Evolutionary conservation across 2,113 vertebrate genomes (phyloP), one percentile per base, ranked within the genome.

Genomic region (Tachysurus vachellii): DNA sequence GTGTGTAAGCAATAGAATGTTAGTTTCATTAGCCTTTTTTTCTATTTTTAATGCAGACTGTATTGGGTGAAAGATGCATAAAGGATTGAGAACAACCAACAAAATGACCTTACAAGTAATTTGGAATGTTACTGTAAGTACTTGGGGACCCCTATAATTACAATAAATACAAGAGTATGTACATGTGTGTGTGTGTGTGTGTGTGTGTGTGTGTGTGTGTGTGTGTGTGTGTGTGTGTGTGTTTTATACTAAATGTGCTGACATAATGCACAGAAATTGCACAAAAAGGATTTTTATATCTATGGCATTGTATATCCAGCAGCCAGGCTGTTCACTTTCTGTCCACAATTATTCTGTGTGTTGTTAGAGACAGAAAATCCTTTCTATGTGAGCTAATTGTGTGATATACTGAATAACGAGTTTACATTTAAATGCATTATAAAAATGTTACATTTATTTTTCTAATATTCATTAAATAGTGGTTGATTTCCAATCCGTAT

Each of bases 301-400:
- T 26, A 23, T 75, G 21, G 1, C 0, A 11, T 5, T 42, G 42
- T 26, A n/a, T 14, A 11, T 53, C 11, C 53, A 76, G 26, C 47
- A 53, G 73, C 73, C 21, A 75, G 42, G 21, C 71, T 75, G 36
- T 75, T 17, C 9, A 23, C 21, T 47, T 12, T 71, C 89, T 85
- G 47, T 7, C 47, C 36, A 36, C 92, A 91, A 92, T 93, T 91
- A 91, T 89, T 83, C 50, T 31, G 50, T 71, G 89, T 88, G 88
- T 90, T 91, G 93, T 93, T 92, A 91, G 79, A 90, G 56, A 80
- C 85, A 87, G 86, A 47, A 77, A 91, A 93, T 92, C 89, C 88
- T 89, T 92, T 93, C 90, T 86, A 80, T 90, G 84, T 85, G 86
- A 57, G 82, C 88, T 91, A 91, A 92, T 47, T 6, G 3, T 6